phyloP scores from a whole-genome alignment of 2,113 vertebrate genomes.

The Arizona elegans region DNA sequence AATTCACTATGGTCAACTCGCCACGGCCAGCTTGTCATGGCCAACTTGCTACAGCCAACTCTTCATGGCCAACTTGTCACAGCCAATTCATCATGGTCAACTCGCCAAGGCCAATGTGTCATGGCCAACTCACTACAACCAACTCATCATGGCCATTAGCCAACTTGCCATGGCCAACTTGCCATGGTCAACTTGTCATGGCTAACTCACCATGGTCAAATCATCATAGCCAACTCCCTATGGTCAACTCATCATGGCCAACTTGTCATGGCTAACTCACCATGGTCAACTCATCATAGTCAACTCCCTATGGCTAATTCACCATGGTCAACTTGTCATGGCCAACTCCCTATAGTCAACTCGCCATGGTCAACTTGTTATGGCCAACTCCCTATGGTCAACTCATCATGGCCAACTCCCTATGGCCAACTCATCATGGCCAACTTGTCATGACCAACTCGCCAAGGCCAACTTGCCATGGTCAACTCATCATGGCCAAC shows the following conservation, averaged over 20 bases:
- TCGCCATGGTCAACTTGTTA: no score
- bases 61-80: rapidly evolving
- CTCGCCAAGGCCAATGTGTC: rapidly evolving
- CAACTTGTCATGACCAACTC: no score
- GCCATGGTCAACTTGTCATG: rapidly evolving
- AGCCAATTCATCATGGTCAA: rapidly evolving
- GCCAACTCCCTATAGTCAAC: rapidly evolving
- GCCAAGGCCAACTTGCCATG: rapidly evolving
- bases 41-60: rapidly evolving
- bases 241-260: rapidly evolving
- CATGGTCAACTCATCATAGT: no score
- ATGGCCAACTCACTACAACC: rapidly evolving
- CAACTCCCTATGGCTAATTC: no score
- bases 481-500: no score
- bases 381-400: no score
- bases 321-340: no score
- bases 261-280: no score
- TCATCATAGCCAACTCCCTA: rapidly evolving
- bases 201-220: no score
- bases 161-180: no score
- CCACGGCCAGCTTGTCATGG: rapidly evolving
- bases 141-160: no score
- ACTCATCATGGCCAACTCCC: not conserved
- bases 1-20: not conserved
- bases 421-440: no score